Conservation (phyloP, 1,140 invertebrate genomes). For the Mamestra configurata region DNA sequence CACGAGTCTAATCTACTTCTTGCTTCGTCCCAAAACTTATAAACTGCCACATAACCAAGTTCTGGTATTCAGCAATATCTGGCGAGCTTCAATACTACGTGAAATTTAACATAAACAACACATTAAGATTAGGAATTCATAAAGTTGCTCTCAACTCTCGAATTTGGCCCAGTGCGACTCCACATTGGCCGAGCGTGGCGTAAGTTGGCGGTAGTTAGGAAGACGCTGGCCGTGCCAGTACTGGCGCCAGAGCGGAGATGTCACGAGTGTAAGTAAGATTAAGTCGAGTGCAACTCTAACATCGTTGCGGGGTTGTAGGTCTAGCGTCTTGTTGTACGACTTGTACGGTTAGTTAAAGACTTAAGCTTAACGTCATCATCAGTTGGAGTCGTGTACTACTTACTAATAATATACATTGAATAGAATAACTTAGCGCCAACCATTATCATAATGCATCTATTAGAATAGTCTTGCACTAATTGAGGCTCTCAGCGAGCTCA, state of each 20-base stretch:
- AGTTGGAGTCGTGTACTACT: too few species aligned
- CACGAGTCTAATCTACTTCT: background rate
- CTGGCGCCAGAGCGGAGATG: background rate
- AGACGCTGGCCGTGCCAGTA: background rate
- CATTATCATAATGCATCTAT: too few species aligned
- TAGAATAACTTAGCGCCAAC: too few species aligned
- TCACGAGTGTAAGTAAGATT: conserved; percentile 20
- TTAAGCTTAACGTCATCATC: too few species aligned
- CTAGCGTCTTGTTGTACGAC: background rate
- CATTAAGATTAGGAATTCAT: conserved; percentile 52
- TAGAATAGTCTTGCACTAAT: too few species aligned
- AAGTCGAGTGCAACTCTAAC: background rate
- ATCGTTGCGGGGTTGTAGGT: background rate
- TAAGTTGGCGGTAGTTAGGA: conserved; percentile 26
- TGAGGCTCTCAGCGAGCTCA: too few species aligned
- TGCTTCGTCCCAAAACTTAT: conserved; percentile 4
- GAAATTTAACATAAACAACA: conserved; percentile 47
- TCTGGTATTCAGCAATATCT: conserved; percentile 17
- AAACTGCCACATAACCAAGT: background rate
- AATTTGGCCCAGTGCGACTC: background rate
- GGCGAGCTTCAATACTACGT: conserved; percentile 13
- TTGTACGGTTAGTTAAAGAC: too few species aligned
- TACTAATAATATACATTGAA: too few species aligned
- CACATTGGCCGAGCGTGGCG: background rate
- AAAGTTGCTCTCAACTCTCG: conserved; percentile 20